These are phyloP conservation scores for Neodiprion fabricii DNA, from an alignment of 1,140 invertebrate species.

Conservation along the genomic window DNA sequence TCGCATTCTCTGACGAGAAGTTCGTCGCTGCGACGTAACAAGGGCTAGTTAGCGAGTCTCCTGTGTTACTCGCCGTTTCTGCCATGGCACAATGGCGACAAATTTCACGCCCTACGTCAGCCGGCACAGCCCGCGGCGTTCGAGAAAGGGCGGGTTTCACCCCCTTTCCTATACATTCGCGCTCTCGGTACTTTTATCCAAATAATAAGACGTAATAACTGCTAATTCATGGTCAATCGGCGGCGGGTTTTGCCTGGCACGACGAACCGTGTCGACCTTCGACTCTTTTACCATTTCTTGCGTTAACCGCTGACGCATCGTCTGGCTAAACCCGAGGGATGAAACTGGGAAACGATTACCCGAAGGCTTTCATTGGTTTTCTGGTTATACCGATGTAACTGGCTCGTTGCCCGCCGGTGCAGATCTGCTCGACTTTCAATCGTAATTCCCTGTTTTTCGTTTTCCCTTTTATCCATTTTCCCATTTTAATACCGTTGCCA, in stretches of 20 bases:
- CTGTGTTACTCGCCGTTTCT: slow-evolving; percentile 54
- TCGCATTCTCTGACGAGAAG: not conserved
- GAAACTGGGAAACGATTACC: not conserved
- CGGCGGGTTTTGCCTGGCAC: not conserved
- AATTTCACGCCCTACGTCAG: slow-evolving; percentile 57
- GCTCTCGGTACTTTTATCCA: not conserved
- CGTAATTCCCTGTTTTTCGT: not conserved
- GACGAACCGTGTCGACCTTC: not conserved
- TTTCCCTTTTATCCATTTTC: not conserved
- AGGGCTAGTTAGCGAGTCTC: slow-evolving; percentile 57
- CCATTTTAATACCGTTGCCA: not conserved
- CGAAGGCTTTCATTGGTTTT: not conserved
- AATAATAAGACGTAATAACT: slow-evolving; percentile 16
- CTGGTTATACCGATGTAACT: too few relatives aligned
- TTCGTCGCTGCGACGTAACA: slow-evolving; percentile 48
- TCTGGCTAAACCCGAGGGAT: not conserved
- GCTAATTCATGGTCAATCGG: slow-evolving; percentile 11
- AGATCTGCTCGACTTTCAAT: not conserved
- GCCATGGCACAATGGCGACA: slow-evolving; percentile 55
- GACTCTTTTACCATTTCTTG: not conserved
- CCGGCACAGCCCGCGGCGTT: slow-evolving; percentile 29
- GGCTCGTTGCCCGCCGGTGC: too few relatives aligned
- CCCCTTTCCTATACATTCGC: not conserved
- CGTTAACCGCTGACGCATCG: not conserved
- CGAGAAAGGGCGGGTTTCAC: slow-evolving; percentile 28